These are phyloP conservation scores for Chloroclysta siterata DNA, from an alignment of 2,888 invertebrate species.

Conservation along the genomic window DNA sequence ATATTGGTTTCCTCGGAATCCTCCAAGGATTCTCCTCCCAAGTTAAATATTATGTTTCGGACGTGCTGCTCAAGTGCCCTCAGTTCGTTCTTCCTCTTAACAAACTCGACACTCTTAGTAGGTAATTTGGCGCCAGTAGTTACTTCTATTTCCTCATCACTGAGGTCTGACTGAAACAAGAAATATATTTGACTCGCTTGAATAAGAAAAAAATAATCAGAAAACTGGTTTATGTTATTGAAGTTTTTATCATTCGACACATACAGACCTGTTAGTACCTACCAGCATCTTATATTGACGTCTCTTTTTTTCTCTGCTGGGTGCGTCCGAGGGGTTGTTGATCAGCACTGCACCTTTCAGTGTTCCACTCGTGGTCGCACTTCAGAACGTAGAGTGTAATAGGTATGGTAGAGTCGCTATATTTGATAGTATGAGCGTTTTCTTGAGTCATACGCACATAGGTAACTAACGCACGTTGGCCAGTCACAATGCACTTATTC, in stretches of 20 bases:
- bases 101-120: not conserved
- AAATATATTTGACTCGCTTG: not conserved
- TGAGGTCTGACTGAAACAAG: conserved; percentile 23
- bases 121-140: conserved; percentile 5
- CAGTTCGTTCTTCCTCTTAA: conserved; percentile 13
- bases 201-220: too few species aligned
- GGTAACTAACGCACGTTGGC: conserved; percentile 26
- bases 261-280: conserved; percentile 6
- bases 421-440: conserved; percentile 28
- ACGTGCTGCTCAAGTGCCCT: conserved; percentile 13
- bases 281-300: conserved; percentile 29
- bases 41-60: conserved; percentile 1
- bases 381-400: conserved; percentile 30
- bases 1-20: conserved; percentile 10
- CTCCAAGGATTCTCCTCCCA: not conserved
- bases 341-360: conserved; percentile 17
- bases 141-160: conserved; percentile 18
- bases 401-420: conserved; percentile 25
- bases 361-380: conserved; percentile 29
- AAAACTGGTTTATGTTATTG: too few species aligned
- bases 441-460: conserved; percentile 30
- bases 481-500: conserved; percentile 33
- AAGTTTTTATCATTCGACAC: not conserved
- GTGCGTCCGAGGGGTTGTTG: conserved; percentile 20
- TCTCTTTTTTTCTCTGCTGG: conserved; percentile 34